phyloP scores from a whole-genome alignment of 1,140 invertebrate genomes.

The Eumaeus atala region DNA sequence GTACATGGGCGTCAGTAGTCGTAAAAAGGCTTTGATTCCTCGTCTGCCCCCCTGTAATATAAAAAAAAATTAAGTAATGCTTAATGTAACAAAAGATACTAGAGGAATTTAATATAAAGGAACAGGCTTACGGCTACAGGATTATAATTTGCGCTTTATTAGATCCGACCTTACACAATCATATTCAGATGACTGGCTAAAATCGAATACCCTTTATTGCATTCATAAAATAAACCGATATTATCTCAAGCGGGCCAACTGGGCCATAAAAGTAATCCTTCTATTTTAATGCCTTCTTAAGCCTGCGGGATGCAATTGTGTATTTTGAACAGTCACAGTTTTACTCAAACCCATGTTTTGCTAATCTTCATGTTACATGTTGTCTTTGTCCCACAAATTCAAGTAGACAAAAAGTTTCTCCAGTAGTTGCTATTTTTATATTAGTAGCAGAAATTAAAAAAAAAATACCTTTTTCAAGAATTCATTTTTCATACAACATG shows the following conservation, averaged over 20 bases:
- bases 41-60: too few relatives aligned
- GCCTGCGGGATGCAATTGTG: slow-evolving; percentile 60
- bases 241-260: slow-evolving; percentile 67
- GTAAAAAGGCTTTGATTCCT: too few relatives aligned
- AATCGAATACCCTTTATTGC: slow-evolving; percentile 70
- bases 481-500: too few relatives aligned
- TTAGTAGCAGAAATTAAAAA: too few relatives aligned
- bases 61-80: too few relatives aligned
- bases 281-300: slow-evolving; percentile 66
- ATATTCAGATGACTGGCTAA: slow-evolving; percentile 58
- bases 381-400: too few relatives aligned
- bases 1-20: too few relatives aligned
- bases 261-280: slow-evolving; percentile 69
- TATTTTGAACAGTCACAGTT: slow-evolving; percentile 20
- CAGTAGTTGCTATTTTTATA: too few relatives aligned
- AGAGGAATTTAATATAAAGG: slow-evolving; percentile 9
- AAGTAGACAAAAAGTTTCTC: too few relatives aligned
- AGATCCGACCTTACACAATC: slow-evolving; percentile 47
- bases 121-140: slow-evolving; percentile 13
- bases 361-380: too few relatives aligned
- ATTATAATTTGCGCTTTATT: slow-evolving; percentile 26
- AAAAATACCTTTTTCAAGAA: too few relatives aligned
- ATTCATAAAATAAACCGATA: slow-evolving; percentile 69
- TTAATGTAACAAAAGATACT: slow-evolving; percentile 9
- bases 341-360: slow-evolving; percentile 8